Evolutionary conservation across 1,140 invertebrate species (phyloP).

Genomic region (honey bee (Apis mellifera)): Amel_HAv3.1 CM009940.2:6477001-6477500

Average conservation of each 20-base stretch:
- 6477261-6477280: conserved; percentile 79
- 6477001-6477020: conserved; percentile 81
- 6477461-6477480: conserved; percentile 89
- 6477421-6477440: conserved; percentile 89
- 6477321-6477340: conserved; percentile 74
- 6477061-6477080: conserved; percentile 68
- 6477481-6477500: conserved; percentile 83
- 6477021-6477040: conserved; percentile 80
- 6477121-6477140: conserved; percentile 78
- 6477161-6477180: conserved; percentile 72
- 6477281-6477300: conserved; percentile 82
- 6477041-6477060: conserved; percentile 71
- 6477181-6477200: conserved; percentile 76
- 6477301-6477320: conserved; percentile 75
- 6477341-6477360: conserved; percentile 68
- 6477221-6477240: conserved; percentile 74
- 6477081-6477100: conserved; percentile 76
- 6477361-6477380: conserved; percentile 80
- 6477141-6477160: conserved; percentile 81
- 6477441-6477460: conserved; percentile 89
- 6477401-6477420: conserved; percentile 84
- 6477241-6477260: conserved; percentile 74
- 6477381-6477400: conserved; percentile 79
- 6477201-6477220: conserved; percentile 67
- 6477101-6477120: conserved; percentile 73